Evolutionary conservation across 35 echinoderm and acorn worm species (phyloP).

Genomic region (Patiria miniata): DNA sequence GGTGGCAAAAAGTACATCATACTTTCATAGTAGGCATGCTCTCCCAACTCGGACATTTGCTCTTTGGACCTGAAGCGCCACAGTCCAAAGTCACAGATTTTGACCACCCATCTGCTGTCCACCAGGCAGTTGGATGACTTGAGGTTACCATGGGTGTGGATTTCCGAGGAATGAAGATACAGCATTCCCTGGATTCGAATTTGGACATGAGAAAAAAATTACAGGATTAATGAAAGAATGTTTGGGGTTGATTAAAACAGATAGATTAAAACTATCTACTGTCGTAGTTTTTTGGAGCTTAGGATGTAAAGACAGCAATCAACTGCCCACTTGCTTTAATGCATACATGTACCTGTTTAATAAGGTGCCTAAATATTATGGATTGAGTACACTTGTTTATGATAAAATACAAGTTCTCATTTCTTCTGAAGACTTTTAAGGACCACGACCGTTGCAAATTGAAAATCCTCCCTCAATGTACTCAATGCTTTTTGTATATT

Average conservation of each 20-base stretch:
- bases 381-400: no score
- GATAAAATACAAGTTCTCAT: no score
- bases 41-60: constrained; percentile 48
- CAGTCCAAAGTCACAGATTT: constrained; percentile 84
- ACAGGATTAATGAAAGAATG: not conserved
- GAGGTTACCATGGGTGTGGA: constrained; percentile 86
- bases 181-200: constrained; percentile 70
- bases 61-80: constrained; percentile 58
- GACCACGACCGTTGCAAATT: no score
- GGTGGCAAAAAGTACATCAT: constrained; percentile 1
- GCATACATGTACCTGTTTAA: no score
- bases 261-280: not conserved
- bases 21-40: constrained; percentile 72
- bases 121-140: constrained; percentile 92
- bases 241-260: not conserved
- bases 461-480: no score
- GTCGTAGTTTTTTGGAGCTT: no score
- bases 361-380: no score
- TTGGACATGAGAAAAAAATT: not conserved
- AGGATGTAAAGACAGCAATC: no score
- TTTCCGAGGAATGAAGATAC: constrained; percentile 79
- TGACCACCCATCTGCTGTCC: constrained; percentile 92
- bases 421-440: no score
- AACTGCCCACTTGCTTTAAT: no score
- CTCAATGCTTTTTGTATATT: no score